Conservation (phyloP, 2,888 invertebrate genomes). For the Fragum fragum region DNA sequence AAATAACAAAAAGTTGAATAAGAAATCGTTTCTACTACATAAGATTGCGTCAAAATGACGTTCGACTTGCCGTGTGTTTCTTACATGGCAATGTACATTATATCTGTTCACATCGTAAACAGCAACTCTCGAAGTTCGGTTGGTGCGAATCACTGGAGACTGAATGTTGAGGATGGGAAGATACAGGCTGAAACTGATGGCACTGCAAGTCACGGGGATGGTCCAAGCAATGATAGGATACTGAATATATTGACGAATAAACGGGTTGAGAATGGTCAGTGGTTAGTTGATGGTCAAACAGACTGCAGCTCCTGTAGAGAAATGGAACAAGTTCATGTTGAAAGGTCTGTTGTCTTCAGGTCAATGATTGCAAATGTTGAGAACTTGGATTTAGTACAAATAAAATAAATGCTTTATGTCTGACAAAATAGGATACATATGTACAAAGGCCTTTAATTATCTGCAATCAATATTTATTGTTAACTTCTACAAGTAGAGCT, state of each 20-base stretch:
- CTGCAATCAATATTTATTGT: too few relatives aligned
- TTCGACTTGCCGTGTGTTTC: conserved; percentile 85
- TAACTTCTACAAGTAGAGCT: too few relatives aligned
- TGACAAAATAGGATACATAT: too few relatives aligned
- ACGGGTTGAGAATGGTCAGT: conserved; percentile 74
- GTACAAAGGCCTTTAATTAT: too few relatives aligned
- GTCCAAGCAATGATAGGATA: conserved; percentile 69
- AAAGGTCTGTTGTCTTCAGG: too few relatives aligned
- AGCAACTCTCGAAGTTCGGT: conserved; percentile 94
- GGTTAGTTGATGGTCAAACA: conserved; percentile 66
- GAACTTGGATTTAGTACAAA: too few relatives aligned
- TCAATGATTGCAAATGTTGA: too few relatives aligned
- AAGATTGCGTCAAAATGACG: conserved; percentile 72
- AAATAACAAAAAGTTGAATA: conserved; percentile 29
- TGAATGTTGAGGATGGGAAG: conserved; percentile 92
- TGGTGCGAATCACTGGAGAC: conserved; percentile 94
- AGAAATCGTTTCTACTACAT: not conserved
- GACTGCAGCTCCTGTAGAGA: conserved; percentile 47
- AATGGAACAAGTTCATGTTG: conserved; percentile 28
- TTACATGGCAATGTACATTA: conserved; percentile 91
- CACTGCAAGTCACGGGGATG: conserved; percentile 48
- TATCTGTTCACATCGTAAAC: conserved; percentile 91
- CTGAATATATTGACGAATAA: conserved; percentile 82
- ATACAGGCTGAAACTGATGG: conserved; percentile 77
- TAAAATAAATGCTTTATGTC: too few relatives aligned